Evolutionary conservation across 2,113 vertebrate genomes (phyloP).

Genomic region (Elaphurus davidianus): DNA sequence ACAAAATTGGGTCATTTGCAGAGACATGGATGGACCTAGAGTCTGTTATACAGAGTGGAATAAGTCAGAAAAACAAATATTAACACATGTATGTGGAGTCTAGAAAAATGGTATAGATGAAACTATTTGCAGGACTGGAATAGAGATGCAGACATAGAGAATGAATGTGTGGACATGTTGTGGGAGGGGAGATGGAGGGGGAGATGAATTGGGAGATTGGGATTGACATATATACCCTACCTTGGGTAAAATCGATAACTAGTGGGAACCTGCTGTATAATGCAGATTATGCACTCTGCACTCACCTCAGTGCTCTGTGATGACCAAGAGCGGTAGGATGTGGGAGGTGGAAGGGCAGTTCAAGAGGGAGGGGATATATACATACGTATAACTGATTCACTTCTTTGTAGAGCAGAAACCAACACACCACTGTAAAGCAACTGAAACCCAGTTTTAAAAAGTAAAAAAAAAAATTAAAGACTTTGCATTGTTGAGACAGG

Average conservation of each 20-base stretch:
- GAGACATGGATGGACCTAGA: neutral
- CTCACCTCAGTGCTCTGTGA: neutral
- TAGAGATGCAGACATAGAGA: neutral
- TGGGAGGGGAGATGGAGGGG: neutral
- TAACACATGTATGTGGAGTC: neutral
- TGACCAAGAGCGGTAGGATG: neutral
- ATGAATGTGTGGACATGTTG: fast-evolving
- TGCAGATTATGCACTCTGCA: neutral
- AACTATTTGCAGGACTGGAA: neutral
- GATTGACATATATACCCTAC: neutral
- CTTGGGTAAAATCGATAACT: neutral
- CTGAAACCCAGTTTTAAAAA: neutral
- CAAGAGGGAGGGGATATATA: neutral
- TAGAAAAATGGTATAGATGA: neutral
- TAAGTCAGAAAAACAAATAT: neutral
- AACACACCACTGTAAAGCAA: neutral
- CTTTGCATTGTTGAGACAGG: neutral
- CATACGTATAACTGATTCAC: neutral
- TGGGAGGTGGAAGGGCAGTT: neutral
- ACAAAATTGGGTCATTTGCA: neutral
- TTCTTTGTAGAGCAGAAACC: neutral
- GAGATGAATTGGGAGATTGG: neutral
- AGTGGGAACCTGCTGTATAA: neutral
- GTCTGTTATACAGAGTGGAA: neutral
- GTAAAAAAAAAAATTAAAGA: neutral